Base-by-base conservation (phyloP, 2,888 invertebrate species). In the Dioctria rufipes region DNA sequence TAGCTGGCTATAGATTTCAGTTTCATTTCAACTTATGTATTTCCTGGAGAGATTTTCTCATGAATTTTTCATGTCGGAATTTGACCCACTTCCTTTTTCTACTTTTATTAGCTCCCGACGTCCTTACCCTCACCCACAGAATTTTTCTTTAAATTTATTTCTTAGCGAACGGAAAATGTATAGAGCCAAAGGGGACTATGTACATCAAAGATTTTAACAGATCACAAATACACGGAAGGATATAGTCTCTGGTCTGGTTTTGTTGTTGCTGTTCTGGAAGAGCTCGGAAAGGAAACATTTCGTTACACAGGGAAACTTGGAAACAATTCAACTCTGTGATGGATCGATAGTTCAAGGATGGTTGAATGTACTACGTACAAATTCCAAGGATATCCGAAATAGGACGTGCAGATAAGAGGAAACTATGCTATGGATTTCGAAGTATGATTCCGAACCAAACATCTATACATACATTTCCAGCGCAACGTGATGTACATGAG, bases 311-410 rank as follows among this genome's bases (percentile, higher is more conserved):
- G 25, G 42, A 75, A 75, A 75, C 75, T 58, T 75, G 75, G 75
- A 75, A 75, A 75, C 75, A 75, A 75, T 75, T 75, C 75, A 75
- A 75, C 75, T 60, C 60, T 11, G 54, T 75, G 75, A 75, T 43
- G 61, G 75, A 75, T 75, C 75, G 75, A 75, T 75, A 75, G 75
- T 60, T 75, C 75, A 61, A 61, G 61, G 75, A 75, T 75, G 75
- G 75, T 42, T 60, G 25, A 25, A 25, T 25, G 25, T 25, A 25
- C 25, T 25, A 25, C 25, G 60, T 60, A 75, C 75, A 75, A 75
- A 75, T 75, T 75, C 75, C 60, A 75, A 75, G 75, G 75, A 75
- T 75, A 75, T 75, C 75, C 61, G 61, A 75, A 75, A 60, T 75
- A 43, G 61, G 37, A 61, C 75, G 75, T 60, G 42, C 60, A 75